Evolutionary conservation across 2,113 vertebrate genomes (phyloP), one percentile per base, ranked within the genome.

Genomic region (Corydoras maculifer): DNA sequence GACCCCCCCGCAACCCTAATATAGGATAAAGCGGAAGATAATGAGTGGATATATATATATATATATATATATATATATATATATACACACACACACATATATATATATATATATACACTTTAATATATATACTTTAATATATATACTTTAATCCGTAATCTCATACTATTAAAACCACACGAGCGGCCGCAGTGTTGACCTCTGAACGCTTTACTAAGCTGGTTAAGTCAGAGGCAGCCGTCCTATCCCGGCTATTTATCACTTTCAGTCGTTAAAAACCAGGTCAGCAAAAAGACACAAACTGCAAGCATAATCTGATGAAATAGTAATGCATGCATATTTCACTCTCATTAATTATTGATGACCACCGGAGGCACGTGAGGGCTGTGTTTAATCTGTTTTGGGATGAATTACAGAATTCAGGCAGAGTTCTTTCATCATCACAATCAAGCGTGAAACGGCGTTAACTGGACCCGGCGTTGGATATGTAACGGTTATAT

Each of bases 251-350:
- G 13, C 58, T 35, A 66, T 53, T 51, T 18, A 49, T 51, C 48
- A 51, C 54, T 69, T 53, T 11, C 61, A 61, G 57, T 48, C 64
- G 13, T 7, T 49, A 35, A 55, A 54, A 70, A 57, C 57, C 50
- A 65, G 43, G 25, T 53, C 54, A 71, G n/a, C 9, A 9, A 32
- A 65, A 63, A 25, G 18, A 25, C 29, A 77, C 9, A 53, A 12
- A 53, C 51, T 53, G 51, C 9, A 2, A 53, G 13, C 7, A n/a
- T 15, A n/a, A n/a, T 43, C 59, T 30, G 5, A 67, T 76, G 32
- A 67, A 73, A 79, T 64, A 76, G 67, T 67, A 73, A 76, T 65
- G n/a, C 4, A 4, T 54, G 58, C 69, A 73, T 75, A 61, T 50
- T 63, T 62, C 18, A 59, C 60, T 63, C 70, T 73, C 67, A 73